These are phyloP conservation scores for Cotesia chilonis DNA, from an alignment of 1,140 invertebrate species.

Conservation along the genomic window DNA sequence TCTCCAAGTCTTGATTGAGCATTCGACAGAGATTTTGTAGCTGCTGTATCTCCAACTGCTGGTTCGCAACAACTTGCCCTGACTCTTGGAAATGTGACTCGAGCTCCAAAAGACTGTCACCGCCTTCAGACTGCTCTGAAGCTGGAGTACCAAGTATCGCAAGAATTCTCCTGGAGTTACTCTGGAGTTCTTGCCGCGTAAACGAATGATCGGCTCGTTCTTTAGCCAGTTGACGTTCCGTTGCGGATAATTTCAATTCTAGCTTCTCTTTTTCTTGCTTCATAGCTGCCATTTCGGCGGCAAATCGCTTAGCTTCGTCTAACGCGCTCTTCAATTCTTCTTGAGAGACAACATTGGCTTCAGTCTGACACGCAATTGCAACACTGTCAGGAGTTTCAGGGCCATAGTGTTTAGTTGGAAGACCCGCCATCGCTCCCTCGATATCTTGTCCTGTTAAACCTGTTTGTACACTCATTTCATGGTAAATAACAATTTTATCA, in stretches of 20 bases:
- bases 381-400: conserved; percentile 61
- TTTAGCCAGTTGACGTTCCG: conserved; percentile 65
- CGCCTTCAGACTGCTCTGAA: conserved; percentile 64
- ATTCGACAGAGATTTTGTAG: conserved; percentile 73
- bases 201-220: conserved; percentile 76
- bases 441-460: conserved; percentile 76
- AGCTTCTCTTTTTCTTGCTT: conserved; percentile 59
- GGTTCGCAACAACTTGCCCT: conserved; percentile 76
- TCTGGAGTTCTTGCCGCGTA: conserved; percentile 75
- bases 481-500: conserved; percentile 76
- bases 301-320: conserved; percentile 64
- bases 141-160: conserved; percentile 71
- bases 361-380: conserved; percentile 74
- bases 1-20: conserved; percentile 74
- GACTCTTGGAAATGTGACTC: conserved; percentile 79
- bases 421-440: conserved; percentile 73
- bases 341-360: conserved; percentile 64
- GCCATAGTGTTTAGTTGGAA: conserved; percentile 60
- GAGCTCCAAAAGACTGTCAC: conserved; percentile 76
- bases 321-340: conserved; percentile 70
- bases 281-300: conserved; percentile 40
- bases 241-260: conserved; percentile 52
- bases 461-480: conserved; percentile 79
- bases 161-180: conserved; percentile 75
- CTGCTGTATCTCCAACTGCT: conserved; percentile 80